A percentile compares a stretch with the other conserved stretches of the same genome.
Conservation (phyloP, 2,113 vertebrate species). For the Tricholaema leucomelas region DNA sequence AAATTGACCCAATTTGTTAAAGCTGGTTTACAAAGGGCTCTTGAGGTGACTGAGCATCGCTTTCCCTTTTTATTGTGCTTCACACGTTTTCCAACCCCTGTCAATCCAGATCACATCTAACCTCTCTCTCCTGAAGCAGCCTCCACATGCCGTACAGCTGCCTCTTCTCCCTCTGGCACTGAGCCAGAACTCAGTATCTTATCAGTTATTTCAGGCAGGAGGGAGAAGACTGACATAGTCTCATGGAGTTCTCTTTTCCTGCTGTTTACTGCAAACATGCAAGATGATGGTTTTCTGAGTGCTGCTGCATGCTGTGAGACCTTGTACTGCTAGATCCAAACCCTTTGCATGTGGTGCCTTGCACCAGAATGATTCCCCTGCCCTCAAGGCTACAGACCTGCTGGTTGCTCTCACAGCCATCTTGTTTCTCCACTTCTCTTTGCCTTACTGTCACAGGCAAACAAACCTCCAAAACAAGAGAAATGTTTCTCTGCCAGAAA, state of each 20-base stretch:
- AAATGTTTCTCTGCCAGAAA: background rate
- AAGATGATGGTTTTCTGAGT: background rate
- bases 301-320: background rate
- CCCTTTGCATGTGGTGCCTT: accelerated
- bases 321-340: accelerated
- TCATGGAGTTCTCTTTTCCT: background rate
- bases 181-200: background rate
- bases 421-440: background rate
- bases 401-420: background rate
- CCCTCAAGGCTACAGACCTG: accelerated
- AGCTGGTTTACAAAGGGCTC: background rate
- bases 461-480: background rate
- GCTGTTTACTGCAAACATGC: background rate
- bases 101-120: background rate
- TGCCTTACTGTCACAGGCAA: background rate
- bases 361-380: background rate
- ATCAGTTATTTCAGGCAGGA: background rate
- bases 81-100: background rate
- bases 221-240: background rate
- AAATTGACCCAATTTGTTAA: slow-evolving; percentile 15
- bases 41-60: background rate
- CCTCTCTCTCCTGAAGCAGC: background rate
- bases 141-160: accelerated
- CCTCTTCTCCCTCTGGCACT: background rate
- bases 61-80: background rate